These are phyloP conservation scores for Catocala nupta DNA, from an alignment of 2,888 invertebrate genomes.

Conservation along the genomic window DNA sequence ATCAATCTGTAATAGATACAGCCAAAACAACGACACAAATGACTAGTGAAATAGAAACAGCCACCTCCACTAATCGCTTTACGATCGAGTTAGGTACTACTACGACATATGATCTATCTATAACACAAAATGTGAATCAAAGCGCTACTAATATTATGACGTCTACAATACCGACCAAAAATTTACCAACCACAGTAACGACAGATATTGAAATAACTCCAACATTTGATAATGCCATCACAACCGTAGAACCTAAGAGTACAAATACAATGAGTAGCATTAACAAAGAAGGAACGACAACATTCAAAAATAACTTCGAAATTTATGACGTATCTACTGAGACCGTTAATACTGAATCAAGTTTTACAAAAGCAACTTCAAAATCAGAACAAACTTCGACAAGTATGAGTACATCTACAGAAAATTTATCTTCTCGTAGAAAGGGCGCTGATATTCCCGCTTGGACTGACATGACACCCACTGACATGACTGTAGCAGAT, in stretches of 20 bases:
- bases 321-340: constrained; percentile 16
- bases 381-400: constrained; percentile 50
- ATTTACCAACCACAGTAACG: not conserved
- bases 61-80: too few species aligned
- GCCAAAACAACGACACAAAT: too few species aligned
- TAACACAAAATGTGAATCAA: not conserved
- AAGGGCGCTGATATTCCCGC: constrained; percentile 81
- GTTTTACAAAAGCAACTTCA: constrained; percentile 13
- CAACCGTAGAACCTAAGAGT: not conserved
- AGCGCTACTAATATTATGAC: constrained; percentile 1
- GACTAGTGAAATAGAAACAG: too few species aligned
- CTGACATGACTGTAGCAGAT: too few species aligned
- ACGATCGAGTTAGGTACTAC: too few species aligned
- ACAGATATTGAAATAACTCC: constrained; percentile 8
- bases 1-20: too few species aligned
- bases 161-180: not conserved
- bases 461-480: constrained; percentile 77
- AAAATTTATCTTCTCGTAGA: constrained; percentile 77
- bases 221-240: not conserved
- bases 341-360: constrained; percentile 2
- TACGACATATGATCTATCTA: too few species aligned
- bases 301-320: not conserved
- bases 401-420: constrained; percentile 71
- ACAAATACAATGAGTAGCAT: not conserved
- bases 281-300: not conserved